phyloP scores from a whole-genome alignment of 2,797 vertebrate species.

The Rhadinocentrus ornatus region DNA sequence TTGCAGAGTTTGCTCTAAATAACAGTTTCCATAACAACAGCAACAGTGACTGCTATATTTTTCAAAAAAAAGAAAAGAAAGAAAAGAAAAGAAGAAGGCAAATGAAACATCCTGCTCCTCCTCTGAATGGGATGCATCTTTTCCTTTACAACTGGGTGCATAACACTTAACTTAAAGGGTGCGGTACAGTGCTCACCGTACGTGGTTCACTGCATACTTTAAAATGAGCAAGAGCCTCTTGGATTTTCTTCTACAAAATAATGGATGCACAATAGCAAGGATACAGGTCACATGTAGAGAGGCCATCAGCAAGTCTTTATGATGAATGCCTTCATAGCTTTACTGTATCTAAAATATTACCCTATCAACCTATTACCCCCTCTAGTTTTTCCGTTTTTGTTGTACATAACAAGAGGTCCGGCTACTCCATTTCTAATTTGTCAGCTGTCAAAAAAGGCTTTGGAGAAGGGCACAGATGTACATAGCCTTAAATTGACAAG shows the following conservation, averaged over 20 bases:
- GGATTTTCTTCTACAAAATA: constrained; percentile 8
- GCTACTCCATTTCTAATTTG: not conserved
- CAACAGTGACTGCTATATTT: not conserved
- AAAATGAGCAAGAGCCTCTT: not conserved
- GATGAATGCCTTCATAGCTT: constrained; percentile 9
- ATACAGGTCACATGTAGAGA: not conserved
- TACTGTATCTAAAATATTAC: no score
- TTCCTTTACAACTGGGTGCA: not conserved
- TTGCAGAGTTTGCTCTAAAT: not conserved
- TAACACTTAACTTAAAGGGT: constrained; percentile 8
- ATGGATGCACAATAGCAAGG: constrained; percentile 12
- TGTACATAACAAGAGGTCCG: not conserved
- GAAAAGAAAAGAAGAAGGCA: no score
- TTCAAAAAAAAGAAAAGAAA: not conserved
- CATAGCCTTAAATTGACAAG: not conserved
- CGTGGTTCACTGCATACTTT: not conserved
- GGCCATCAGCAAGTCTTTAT: constrained; percentile 9
- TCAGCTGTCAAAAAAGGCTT: not conserved
- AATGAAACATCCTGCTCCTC: not conserved
- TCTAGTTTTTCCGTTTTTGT: not conserved
- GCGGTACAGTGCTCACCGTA: not conserved
- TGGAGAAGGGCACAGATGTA: not conserved
- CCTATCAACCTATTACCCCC: not conserved
- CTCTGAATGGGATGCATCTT: not conserved
- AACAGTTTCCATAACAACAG: constrained; percentile 6